Evolutionary conservation across 2,888 invertebrate species (phyloP).

Genomic region (Nymphalis c-album): DNA sequence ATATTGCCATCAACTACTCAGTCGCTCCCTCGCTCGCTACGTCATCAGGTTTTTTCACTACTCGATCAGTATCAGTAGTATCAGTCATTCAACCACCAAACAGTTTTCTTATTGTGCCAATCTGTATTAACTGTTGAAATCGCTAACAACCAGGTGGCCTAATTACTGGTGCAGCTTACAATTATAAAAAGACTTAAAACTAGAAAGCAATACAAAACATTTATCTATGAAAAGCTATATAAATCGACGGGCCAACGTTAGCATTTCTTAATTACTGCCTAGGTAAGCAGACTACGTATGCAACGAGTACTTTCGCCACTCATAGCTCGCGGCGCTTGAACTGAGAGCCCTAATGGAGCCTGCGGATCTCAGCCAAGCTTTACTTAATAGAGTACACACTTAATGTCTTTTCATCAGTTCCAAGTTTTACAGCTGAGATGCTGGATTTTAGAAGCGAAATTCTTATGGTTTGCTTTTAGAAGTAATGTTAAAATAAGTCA

Average conservation of each 20-base stretch:
- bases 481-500: too few relatives aligned
- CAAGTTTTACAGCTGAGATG: constrained; percentile 2
- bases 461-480: neutral
- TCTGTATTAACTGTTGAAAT: too few relatives aligned
- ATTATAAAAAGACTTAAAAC: too few relatives aligned
- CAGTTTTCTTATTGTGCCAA: too few relatives aligned
- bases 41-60: too few relatives aligned
- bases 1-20: too few relatives aligned
- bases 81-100: too few relatives aligned
- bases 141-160: too few relatives aligned
- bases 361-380: constrained; percentile 26
- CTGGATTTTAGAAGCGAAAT: neutral
- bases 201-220: neutral
- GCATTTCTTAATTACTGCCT: constrained; percentile 24
- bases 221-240: neutral
- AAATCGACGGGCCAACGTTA: constrained; percentile 4
- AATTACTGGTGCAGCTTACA: too few relatives aligned
- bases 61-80: too few relatives aligned
- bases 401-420: constrained; percentile 10
- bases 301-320: constrained; percentile 23
- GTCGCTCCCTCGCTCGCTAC: too few relatives aligned
- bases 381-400: constrained; percentile 23
- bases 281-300: constrained; percentile 17
- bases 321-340: constrained; percentile 25
- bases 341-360: constrained; percentile 30